These are phyloP conservation scores for Allygus modestus DNA, from an alignment of 2,888 invertebrate genomes.

Conservation along the genomic window DNA sequence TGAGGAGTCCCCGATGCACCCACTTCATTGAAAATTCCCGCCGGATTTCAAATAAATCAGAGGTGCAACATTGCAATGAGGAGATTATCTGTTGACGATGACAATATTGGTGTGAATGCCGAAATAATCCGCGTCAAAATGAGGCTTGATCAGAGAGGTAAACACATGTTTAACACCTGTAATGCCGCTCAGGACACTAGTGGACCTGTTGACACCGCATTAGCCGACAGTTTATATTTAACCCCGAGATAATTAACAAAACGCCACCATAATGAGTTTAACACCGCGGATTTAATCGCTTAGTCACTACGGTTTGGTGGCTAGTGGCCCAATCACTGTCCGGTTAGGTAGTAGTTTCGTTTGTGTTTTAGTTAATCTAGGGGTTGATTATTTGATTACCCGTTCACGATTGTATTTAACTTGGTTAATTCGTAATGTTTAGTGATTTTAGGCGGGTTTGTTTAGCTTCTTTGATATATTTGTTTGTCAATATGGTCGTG, in stretches of 20 bases:
- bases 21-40: not conserved
- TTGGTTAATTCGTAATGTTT: constrained; percentile 1
- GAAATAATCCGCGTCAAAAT: constrained; percentile 36
- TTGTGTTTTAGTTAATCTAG: constrained; percentile 36
- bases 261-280: constrained; percentile 50
- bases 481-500: too few relatives aligned
- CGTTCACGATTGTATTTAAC: not conserved
- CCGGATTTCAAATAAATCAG: constrained; percentile 6
- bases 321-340: constrained; percentile 7
- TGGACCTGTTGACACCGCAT: constrained; percentile 7
- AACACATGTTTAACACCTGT: constrained; percentile 56
- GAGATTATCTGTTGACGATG: constrained; percentile 10
- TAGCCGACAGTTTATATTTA: constrained; percentile 51
- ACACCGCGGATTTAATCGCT: constrained; percentile 40
- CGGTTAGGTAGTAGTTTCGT: constrained; percentile 15
- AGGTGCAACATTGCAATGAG: constrained; percentile 7
- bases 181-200: not conserved
- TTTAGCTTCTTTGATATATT: too few relatives aligned
- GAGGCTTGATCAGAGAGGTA: constrained; percentile 28
- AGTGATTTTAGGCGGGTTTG: not conserved
- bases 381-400: constrained; percentile 9
- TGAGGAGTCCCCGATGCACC: too few relatives aligned
- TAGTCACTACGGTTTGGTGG: not conserved
- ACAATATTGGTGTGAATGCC: constrained; percentile 45
- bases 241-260: constrained; percentile 49